Conservation (phyloP, 2,113 vertebrate genomes). For the Protomyctophum bolini region DNA sequence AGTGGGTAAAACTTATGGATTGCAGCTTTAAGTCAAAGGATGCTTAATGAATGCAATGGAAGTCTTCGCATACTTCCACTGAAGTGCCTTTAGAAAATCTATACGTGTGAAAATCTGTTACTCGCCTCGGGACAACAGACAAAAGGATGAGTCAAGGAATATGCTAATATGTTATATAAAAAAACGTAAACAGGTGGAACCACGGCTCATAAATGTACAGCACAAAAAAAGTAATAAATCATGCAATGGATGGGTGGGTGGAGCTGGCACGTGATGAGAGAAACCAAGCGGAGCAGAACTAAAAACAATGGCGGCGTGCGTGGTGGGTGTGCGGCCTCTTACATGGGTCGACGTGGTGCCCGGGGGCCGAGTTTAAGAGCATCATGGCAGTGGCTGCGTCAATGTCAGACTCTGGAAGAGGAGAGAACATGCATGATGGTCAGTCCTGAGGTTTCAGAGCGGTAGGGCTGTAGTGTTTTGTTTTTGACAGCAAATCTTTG, state of each 20-base stretch:
- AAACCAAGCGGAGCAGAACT: slow-evolving; percentile 23
- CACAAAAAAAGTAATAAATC: slow-evolving; percentile 51
- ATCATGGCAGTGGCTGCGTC: slow-evolving; percentile 99
- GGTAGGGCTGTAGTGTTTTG: neutral
- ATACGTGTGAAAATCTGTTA: too few species aligned
- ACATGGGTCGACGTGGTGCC: slow-evolving; percentile 95
- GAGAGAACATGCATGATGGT: slow-evolving; percentile 82
- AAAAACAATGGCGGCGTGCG: slow-evolving; percentile 44
- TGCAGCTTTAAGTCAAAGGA: too few species aligned
- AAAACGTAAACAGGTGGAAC: too few species aligned
- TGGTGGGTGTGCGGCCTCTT: slow-evolving; percentile 78
- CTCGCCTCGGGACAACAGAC: too few species aligned
- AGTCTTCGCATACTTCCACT: too few species aligned
- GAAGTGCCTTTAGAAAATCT: too few species aligned
- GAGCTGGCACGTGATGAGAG: slow-evolving; percentile 44
- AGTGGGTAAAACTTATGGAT: too few species aligned
- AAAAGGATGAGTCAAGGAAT: neutral
- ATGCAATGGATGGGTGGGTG: slow-evolving; percentile 47
- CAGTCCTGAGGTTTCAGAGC: slow-evolving; percentile 68
- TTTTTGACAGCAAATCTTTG: too few species aligned
- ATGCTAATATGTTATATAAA: too few species aligned
- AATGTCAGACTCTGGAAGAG: slow-evolving; percentile 96
- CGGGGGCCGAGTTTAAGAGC: slow-evolving; percentile 98
- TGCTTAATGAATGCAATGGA: too few species aligned
- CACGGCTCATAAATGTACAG: slow-evolving; percentile 37